A percentile compares a stretch with the other conserved stretches of the same genome.
Conservation (phyloP, 2,888 invertebrate genomes). For the Lasioglossum morio region DNA sequence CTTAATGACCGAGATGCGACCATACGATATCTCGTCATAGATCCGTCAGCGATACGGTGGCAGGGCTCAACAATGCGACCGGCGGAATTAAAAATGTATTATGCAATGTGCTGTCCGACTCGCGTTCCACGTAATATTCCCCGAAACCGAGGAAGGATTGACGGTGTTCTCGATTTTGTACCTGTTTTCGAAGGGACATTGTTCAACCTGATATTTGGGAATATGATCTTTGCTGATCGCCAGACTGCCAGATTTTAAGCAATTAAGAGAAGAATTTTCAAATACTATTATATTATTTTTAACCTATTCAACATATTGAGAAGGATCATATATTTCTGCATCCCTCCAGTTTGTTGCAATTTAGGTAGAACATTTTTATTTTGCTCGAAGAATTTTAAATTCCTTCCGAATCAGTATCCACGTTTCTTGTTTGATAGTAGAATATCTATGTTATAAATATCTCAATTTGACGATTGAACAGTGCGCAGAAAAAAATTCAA, state of each 20-base stretch:
- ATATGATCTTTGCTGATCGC: too few species aligned
- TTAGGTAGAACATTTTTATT: too few species aligned
- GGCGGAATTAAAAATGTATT: constrained; percentile 83
- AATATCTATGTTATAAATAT: background rate
- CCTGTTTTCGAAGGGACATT: background rate
- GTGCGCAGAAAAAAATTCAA: background rate
- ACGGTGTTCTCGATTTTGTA: background rate
- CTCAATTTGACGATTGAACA: too few species aligned
- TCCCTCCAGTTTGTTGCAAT: too few species aligned
- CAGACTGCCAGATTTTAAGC: too few species aligned
- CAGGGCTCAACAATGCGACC: constrained; percentile 64
- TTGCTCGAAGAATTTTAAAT: too few species aligned
- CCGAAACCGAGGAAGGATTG: constrained; percentile 20
- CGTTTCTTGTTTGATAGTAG: background rate
- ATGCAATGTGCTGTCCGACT: constrained; percentile 75
- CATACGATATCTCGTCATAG: constrained; percentile 82
- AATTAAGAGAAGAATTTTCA: too few species aligned
- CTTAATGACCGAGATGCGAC: constrained; percentile 83
- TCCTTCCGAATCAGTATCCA: too few species aligned
- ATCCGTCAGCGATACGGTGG: constrained; percentile 81
- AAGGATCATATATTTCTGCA: too few species aligned
- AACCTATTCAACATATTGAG: too few species aligned
- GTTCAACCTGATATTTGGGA: too few species aligned
- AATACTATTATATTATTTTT: too few species aligned
- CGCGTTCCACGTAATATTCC: constrained; percentile 62